These are phyloP conservation scores for Ericerus pela DNA, from an alignment of 1,140 invertebrate genomes.

Conservation along the genomic window DNA sequence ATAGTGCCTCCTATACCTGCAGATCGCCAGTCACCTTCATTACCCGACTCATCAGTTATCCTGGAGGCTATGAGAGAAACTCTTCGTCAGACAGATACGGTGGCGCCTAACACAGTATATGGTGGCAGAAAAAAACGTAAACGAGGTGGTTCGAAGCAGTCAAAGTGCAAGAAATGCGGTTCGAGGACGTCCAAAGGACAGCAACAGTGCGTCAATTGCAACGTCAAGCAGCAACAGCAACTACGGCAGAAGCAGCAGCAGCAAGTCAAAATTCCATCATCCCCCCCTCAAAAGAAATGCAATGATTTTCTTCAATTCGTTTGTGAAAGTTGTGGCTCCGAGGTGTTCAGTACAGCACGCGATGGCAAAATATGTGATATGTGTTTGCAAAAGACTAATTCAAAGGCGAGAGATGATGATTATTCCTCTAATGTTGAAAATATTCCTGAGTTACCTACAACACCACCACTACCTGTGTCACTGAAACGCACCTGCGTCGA, in stretches of 20 bases:
- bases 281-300: neutral
- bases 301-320: too few species aligned
- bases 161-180: conserved; percentile 5
- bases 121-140: neutral
- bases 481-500: neutral
- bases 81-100: neutral
- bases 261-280: too few species aligned
- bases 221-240: neutral
- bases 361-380: neutral
- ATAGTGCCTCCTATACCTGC: too few species aligned
- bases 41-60: conserved; percentile 2
- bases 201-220: neutral
- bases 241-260: neutral
- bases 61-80: conserved; percentile 1
- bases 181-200: neutral
- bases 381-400: neutral
- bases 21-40: neutral
- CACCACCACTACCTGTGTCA: neutral
- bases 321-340: neutral
- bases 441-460: too few species aligned
- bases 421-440: neutral
- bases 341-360: neutral
- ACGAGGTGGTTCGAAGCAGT: neutral
- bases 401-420: neutral
- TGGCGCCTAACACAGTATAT: neutral